These are phyloP conservation scores for Sicus ferrugineus DNA, from an alignment of 2,888 invertebrate species.

Conservation along the genomic window DNA sequence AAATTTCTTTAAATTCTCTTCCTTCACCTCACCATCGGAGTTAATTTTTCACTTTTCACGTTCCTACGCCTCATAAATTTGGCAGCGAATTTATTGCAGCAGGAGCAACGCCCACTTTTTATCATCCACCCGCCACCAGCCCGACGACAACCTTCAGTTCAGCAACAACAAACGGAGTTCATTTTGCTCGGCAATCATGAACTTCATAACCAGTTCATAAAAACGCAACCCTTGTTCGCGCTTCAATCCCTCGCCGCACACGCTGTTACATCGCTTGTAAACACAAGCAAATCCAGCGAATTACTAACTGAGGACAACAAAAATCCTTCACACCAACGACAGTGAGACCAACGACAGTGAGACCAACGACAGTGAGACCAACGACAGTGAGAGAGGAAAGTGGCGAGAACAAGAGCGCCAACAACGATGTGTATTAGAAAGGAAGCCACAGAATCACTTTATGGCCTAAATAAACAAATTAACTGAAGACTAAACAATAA, in stretches of 20 bases:
- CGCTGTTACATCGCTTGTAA: neutral
- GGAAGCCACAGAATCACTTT: constrained; percentile 28
- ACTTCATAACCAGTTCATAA: neutral
- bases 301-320: neutral
- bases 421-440: constrained; percentile 1
- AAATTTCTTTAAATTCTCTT: no score
- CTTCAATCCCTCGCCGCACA: neutral
- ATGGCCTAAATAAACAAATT: constrained; percentile 33
- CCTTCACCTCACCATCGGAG: no score
- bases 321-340: neutral
- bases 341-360: neutral
- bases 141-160: neutral
- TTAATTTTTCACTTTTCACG: no score
- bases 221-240: neutral
- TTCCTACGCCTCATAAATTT: no score
- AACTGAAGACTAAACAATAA: constrained; percentile 18
- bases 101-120: constrained; percentile 13
- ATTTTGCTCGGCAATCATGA: constrained; percentile 23
- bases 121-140: neutral
- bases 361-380: neutral
- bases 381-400: no score
- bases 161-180: constrained; percentile 9
- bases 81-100: neutral
- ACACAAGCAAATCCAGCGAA: neutral
- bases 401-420: neutral